Evolutionary conservation across 2,113 vertebrate species (phyloP), one percentile per base, ranked within the genome.

Genomic region (Pluvialis apricaria): DNA sequence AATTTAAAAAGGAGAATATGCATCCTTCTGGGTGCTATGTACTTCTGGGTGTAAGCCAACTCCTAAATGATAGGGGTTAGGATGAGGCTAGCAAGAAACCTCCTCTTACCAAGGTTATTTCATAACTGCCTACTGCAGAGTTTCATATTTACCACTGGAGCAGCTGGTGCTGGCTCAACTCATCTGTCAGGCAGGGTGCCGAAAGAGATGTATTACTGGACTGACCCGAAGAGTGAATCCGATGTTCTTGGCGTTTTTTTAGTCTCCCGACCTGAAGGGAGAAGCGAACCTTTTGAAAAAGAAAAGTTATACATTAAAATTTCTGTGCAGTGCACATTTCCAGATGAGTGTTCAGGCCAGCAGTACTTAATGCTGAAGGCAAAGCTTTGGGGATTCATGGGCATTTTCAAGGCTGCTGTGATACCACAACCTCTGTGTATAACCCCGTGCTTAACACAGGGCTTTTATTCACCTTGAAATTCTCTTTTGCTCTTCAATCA

Each of bases 141-240:
- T 85, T 97, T 80, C 68, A 1, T 54, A 62, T 91, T 86, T 94
- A 77, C 92, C 91, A 32, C 89, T 91, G 94, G 94, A 97, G 89
- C 92, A 95, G 95, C 89, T 97, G 95, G 94, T 95, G 95, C 96
- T 97, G 96, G 92, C 96, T 96, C 89, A 87, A 91, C 94, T 95
- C 69, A 34, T 73, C 92, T 92, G 95, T 92, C 91, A 91, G 93
- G 81, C 88, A 91, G 78, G 89, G 68, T 76, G 92, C 91, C 10
- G 81, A 89, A 96, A 65, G 81, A 94, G 96, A 95, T 95, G 86
- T 84, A 94, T 94, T 72, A 40, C 75, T 94, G 94, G 81, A 73
- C 92, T 95, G 95, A 97, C 94, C 95, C 51, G 5, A 91, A n/a
- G 45, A 92, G 86, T 36, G 92, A 90, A 92, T 92, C 66, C 1